These are phyloP conservation scores for Pammene aurita DNA, from an alignment of 2,888 invertebrate genomes.

Conservation along the genomic window DNA sequence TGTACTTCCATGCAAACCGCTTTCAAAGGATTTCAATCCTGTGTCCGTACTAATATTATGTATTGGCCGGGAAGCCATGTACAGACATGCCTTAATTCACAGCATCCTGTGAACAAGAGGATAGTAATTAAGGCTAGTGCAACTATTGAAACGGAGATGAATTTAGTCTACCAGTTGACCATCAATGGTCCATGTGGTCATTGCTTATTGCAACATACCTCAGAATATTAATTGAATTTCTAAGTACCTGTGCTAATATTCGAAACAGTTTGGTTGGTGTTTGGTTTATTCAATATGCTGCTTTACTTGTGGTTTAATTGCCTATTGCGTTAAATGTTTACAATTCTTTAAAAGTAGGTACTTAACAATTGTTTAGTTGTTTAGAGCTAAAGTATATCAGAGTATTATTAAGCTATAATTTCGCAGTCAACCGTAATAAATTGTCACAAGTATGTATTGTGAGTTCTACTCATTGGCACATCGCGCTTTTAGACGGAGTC, in stretches of 20 bases:
- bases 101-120: constrained; percentile 11
- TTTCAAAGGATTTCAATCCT: constrained; percentile 6
- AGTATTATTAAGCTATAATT: too few relatives aligned
- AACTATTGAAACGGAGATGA: constrained; percentile 15
- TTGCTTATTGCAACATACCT: not conserved
- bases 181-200: constrained; percentile 3
- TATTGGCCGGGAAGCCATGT: not conserved
- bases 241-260: constrained; percentile 6
- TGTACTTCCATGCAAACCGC: not conserved
- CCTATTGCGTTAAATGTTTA: too few relatives aligned
- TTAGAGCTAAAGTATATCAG: too few relatives aligned
- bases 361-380: too few relatives aligned
- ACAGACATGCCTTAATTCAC: constrained; percentile 12
- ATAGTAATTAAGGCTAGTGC: constrained; percentile 18
- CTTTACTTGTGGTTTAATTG: not conserved
- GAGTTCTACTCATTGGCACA: too few relatives aligned
- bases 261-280: not conserved
- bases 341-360: too few relatives aligned
- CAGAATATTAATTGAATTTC: constrained; percentile 19
- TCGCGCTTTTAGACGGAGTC: too few relatives aligned
- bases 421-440: too few relatives aligned
- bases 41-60: constrained; percentile 5
- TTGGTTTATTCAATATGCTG: not conserved
- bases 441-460: too few relatives aligned
- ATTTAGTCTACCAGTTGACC: not conserved